Conservation (phyloP, 2,888 invertebrate genomes). For the Patella pellucida region DNA sequence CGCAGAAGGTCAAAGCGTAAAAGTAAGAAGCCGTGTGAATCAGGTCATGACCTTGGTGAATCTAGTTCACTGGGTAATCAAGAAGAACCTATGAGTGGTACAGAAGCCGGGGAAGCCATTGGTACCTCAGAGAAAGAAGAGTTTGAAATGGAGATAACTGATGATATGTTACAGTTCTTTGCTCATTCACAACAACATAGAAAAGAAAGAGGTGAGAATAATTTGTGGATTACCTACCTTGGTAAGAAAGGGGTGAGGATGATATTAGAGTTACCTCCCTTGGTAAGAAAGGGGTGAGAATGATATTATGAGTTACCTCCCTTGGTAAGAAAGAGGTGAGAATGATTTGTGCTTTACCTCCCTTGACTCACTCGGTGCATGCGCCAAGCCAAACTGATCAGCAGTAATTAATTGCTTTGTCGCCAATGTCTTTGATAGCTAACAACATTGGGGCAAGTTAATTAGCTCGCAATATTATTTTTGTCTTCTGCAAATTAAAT, state of each 20-base stretch:
- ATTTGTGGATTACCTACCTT: neutral
- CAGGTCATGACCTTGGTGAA: neutral
- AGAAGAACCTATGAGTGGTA: neutral
- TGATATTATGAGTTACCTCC: neutral
- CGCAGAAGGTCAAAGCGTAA: constrained; percentile 7
- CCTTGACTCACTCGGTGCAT: too few relatives aligned
- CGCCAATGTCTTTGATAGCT: too few relatives aligned
- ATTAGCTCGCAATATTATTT: too few relatives aligned
- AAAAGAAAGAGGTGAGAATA: constrained; percentile 68
- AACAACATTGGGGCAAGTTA: too few relatives aligned
- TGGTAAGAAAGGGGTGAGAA: constrained; percentile 68
- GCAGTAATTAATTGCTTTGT: too few relatives aligned
- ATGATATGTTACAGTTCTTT: constrained; percentile 78
- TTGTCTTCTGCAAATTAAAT: too few relatives aligned
- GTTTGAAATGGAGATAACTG: constrained; percentile 76
- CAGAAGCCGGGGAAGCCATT: constrained; percentile 15
- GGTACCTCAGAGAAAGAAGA: constrained; percentile 53
- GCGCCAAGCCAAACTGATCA: too few relatives aligned
- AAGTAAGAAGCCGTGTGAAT: neutral
- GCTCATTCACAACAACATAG: constrained; percentile 76
- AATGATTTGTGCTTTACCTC: constrained; percentile 32
- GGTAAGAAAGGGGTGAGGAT: constrained; percentile 25
- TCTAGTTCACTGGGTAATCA: neutral
- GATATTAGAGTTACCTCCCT: constrained; percentile 26
- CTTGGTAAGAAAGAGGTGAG: constrained; percentile 14